phyloP scores from a whole-genome alignment of 2,797 vertebrate species.

The Acipenser ruthenus region DNA sequence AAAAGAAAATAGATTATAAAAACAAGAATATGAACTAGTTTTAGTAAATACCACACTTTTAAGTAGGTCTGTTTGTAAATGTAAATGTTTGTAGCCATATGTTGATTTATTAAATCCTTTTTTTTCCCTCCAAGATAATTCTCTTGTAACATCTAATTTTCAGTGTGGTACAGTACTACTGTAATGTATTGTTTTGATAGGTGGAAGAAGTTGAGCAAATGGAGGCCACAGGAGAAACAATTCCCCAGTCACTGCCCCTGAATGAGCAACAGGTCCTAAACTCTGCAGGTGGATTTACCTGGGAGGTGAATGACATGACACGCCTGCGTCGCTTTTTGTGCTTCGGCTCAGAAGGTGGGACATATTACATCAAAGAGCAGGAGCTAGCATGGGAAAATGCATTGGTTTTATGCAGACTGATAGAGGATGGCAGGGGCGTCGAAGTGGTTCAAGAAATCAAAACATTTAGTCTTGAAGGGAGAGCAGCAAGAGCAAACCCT shows the following conservation, averaged over 20 bases:
- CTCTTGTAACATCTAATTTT: too few species aligned
- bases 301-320: slow-evolving; percentile 62
- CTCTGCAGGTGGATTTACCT: slow-evolving; percentile 39
- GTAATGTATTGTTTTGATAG: slow-evolving; percentile 1
- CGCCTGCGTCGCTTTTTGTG: slow-evolving; percentile 78
- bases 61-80: too few species aligned
- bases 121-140: too few species aligned
- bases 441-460: slow-evolving; percentile 81
- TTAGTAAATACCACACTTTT: too few species aligned
- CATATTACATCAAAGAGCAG: slow-evolving; percentile 69
- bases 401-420: slow-evolving; percentile 62
- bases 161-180: too few species aligned
- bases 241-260: slow-evolving; percentile 24
- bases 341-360: slow-evolving; percentile 72
- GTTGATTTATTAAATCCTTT: too few species aligned
- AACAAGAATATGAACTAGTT: too few species aligned
- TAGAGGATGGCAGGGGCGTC: slow-evolving; percentile 73
- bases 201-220: slow-evolving; percentile 39
- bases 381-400: slow-evolving; percentile 55
- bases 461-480: slow-evolving; percentile 64
- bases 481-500: slow-evolving; percentile 57
- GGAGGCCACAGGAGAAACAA: slow-evolving; percentile 47
- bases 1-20: too few species aligned
- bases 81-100: too few species aligned
- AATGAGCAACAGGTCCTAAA: slow-evolving; percentile 46